Evolutionary conservation across 2,113 vertebrate genomes (phyloP).

Genomic region (Dermatemys mawii): DNA sequence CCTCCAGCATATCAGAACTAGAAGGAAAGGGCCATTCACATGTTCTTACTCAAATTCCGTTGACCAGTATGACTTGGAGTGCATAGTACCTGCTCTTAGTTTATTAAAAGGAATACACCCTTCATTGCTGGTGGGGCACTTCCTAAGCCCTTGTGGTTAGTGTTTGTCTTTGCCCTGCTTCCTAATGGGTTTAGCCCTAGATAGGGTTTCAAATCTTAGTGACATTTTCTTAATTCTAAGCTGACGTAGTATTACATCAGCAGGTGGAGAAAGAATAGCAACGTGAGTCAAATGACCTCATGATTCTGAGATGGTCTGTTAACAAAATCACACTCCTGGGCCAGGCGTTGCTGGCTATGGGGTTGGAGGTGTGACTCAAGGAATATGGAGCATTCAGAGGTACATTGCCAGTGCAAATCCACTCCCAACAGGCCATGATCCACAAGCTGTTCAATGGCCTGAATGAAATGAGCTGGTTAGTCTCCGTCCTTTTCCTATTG

Average conservation of each 20-base stretch:
- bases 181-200: rapidly evolving
- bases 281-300: too few relatives aligned
- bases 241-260: rapidly evolving
- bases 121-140: rapidly evolving
- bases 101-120: background rate
- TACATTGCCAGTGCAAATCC: background rate
- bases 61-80: background rate
- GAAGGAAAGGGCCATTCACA: background rate
- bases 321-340: background rate
- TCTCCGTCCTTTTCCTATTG: background rate
- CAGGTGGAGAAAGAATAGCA: background rate
- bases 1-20: background rate
- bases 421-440: background rate
- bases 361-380: background rate
- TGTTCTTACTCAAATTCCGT: background rate
- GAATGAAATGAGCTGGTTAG: background rate
- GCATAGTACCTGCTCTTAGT: background rate
- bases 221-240: background rate
- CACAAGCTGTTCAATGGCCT: rapidly evolving
- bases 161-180: background rate
- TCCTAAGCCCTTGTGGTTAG: background rate
- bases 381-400: background rate
- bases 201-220: background rate
- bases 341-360: background rate
- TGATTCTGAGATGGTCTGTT: background rate